Evolutionary conservation across 2,113 vertebrate species (phyloP).

Genomic region (Petaurus breviceps): DNA sequence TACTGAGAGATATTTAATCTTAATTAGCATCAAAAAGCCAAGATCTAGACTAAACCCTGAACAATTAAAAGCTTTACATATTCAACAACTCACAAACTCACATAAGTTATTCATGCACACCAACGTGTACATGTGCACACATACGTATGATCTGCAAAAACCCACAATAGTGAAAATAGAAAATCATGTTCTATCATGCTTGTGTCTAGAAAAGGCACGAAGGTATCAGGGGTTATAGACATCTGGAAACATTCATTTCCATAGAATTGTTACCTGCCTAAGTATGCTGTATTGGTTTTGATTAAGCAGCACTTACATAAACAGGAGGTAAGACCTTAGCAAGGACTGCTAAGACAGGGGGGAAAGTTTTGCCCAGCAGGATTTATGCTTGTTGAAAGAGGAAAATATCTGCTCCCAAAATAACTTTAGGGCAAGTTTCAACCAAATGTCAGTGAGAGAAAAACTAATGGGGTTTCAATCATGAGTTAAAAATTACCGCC

Average conservation of each 20-base stretch:
- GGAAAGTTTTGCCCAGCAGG: constrained; percentile 51
- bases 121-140: not conserved
- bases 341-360: constrained; percentile 49
- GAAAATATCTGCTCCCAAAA: constrained; percentile 54
- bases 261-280: not conserved
- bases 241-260: constrained; percentile 52
- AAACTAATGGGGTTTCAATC: not conserved
- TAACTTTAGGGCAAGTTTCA: constrained; percentile 33
- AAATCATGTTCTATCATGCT: not conserved
- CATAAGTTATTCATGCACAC: not conserved
- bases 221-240: constrained; percentile 56
- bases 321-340: constrained; percentile 19
- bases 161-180: not conserved
- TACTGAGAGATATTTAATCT: constrained; percentile 87
- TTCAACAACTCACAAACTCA: constrained; percentile 51
- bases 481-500: not conserved
- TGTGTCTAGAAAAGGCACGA: constrained; percentile 52
- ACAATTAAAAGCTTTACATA: constrained; percentile 71
- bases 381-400: constrained; percentile 47
- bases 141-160: not conserved
- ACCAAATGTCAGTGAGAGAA: not conserved
- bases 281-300: not conserved
- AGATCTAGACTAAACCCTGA: constrained; percentile 76
- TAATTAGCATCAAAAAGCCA: constrained; percentile 87
- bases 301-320: constrained; percentile 30